These are phyloP conservation scores for Zoanthus sansibaricus DNA, from an alignment of 92 coral and sea anemone species.

Conservation along the genomic window DNA sequence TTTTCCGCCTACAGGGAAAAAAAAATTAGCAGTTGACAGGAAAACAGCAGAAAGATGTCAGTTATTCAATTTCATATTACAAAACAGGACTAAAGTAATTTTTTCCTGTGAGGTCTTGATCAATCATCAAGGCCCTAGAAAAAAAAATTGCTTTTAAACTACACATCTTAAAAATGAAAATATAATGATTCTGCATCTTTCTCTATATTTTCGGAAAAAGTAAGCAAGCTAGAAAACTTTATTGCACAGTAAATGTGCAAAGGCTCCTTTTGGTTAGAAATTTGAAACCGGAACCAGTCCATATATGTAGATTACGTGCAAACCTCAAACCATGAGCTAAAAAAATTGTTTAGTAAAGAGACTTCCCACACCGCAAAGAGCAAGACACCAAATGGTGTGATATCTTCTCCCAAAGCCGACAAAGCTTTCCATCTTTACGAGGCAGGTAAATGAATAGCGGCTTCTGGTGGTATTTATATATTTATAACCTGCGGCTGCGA, in stretches of 20 bases:
- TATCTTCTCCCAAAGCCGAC: too few species aligned
- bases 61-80: conserved; percentile 34
- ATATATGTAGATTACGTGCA: background rate
- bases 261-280: background rate
- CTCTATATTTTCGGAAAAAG: background rate
- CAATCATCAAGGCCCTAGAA: background rate
- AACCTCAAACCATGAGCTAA: background rate
- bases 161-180: background rate
- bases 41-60: background rate
- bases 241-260: background rate
- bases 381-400: background rate
- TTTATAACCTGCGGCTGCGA: too few species aligned
- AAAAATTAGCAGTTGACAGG: conserved; percentile 32
- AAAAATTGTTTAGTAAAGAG: background rate
- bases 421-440: too few species aligned
- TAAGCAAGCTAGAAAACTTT: background rate
- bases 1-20: conserved; percentile 22
- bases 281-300: conserved; percentile 30
- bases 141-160: background rate
- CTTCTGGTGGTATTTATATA: too few species aligned
- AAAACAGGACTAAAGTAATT: conserved; percentile 1
- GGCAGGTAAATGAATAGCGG: too few species aligned
- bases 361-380: background rate
- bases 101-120: conserved; percentile 4
- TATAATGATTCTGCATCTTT: background rate